A percentile compares a stretch with the other conserved stretches of the same genome.
Conservation (phyloP, 2,797 vertebrate genomes). For the Eulemur albifrons region DNA sequence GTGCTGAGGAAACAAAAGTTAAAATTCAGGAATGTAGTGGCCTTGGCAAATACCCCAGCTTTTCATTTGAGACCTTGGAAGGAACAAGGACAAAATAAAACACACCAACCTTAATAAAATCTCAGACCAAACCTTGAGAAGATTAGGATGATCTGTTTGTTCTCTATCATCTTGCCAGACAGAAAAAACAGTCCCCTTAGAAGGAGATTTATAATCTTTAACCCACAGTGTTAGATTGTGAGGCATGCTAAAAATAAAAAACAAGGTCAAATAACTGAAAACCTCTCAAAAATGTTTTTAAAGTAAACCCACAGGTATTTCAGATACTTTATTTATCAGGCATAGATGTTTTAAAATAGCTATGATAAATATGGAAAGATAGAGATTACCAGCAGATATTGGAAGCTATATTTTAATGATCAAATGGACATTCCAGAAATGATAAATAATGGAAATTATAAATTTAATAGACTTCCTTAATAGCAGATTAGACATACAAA, state of each 20-base stretch:
- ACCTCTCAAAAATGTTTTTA: background rate
- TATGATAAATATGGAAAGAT: background rate
- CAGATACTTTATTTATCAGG: background rate
- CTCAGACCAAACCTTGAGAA: slow-evolving; percentile 3
- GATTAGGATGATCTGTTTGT: background rate
- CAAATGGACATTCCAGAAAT: background rate
- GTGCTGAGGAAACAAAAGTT: background rate
- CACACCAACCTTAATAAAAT: slow-evolving; percentile 10
- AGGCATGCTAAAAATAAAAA: background rate
- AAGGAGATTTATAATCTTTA: background rate
- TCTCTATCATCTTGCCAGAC: background rate
- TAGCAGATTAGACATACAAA: background rate
- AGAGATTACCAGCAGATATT: background rate
- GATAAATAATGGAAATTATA: background rate
- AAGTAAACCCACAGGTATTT: background rate
- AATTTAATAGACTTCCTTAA: background rate
- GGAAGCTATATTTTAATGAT: background rate
- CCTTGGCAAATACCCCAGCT: background rate
- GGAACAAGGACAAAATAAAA: slow-evolving; percentile 24
- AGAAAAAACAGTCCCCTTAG: background rate
- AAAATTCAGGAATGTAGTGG: background rate
- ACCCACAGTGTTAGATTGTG: background rate
- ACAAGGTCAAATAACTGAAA: background rate
- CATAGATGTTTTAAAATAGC: background rate
- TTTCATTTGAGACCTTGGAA: slow-evolving; percentile 19